phyloP scores from a whole-genome alignment of 2,888 invertebrate species.

The Petrolisthes manimaculis region DNA sequence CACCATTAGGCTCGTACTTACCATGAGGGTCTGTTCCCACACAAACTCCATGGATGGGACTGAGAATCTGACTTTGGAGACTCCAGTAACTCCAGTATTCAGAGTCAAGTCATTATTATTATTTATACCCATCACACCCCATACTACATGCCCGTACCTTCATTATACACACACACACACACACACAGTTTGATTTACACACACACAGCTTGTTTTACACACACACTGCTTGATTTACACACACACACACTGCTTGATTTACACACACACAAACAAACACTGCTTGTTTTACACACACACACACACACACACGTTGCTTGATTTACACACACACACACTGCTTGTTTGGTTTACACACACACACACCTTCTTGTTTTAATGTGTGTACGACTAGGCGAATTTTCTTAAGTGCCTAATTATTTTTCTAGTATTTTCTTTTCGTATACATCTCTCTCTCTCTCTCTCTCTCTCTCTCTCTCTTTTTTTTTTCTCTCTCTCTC shows the following conservation, averaged over 20 bases:
- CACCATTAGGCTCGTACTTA: conserved; percentile 13
- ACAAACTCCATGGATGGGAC: conserved; percentile 52
- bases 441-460: background rate
- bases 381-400: too few relatives aligned
- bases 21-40: conserved; percentile 46
- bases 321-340: too few relatives aligned
- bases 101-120: background rate
- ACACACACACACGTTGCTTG: too few relatives aligned
- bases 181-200: too few relatives aligned
- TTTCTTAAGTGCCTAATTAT: too few relatives aligned
- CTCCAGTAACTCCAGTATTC: conserved; percentile 22
- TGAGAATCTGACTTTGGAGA: conserved; percentile 47
- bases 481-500: background rate
- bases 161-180: conserved; percentile 4
- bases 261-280: too few relatives aligned
- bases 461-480: background rate
- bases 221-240: too few relatives aligned
- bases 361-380: too few relatives aligned
- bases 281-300: too few relatives aligned
- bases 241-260: too few relatives aligned
- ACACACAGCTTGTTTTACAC: too few relatives aligned
- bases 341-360: too few relatives aligned
- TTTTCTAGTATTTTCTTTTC: background rate
- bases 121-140: conserved; percentile 7
- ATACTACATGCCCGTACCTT: conserved; percentile 43